These are phyloP conservation scores for Sisor rabdophorus DNA, from an alignment of 2,113 vertebrate genomes.

Conservation along the genomic window DNA sequence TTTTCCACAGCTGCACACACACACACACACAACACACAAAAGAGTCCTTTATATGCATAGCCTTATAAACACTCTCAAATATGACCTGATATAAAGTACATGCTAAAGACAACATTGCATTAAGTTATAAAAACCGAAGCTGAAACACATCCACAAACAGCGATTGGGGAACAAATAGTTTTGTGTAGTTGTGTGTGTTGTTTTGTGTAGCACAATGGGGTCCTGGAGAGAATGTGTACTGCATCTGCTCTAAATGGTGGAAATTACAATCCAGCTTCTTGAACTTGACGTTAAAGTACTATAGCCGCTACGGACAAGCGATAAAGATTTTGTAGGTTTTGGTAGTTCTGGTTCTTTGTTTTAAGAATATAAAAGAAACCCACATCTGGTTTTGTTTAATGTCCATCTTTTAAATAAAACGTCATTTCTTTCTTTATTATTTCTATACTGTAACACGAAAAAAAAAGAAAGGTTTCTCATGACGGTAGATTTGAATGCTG, in stretches of 20 bases:
- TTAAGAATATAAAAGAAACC: background rate
- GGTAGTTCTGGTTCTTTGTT: background rate
- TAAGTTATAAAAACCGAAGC: background rate
- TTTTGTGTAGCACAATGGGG: no score
- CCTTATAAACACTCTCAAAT: no score
- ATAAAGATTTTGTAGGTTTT: no score
- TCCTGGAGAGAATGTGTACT: no score
- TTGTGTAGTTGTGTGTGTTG: no score
- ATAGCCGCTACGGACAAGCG: no score
- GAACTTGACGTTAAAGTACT: no score
- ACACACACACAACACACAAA: slow-evolving; percentile 7
- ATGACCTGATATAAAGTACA: no score
- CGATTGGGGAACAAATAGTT: background rate
- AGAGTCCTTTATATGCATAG: no score
- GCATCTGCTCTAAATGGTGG: no score
- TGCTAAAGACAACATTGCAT: background rate
- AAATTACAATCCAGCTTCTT: no score
- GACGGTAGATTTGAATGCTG: slow-evolving; percentile 27
- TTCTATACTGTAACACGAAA: no score
- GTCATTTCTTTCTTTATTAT: background rate
- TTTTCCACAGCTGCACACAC: slow-evolving; percentile 80
- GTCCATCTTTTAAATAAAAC: background rate
- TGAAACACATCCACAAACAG: background rate
- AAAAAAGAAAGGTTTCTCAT: slow-evolving; percentile 33
- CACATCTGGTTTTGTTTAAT: background rate